These are phyloP conservation scores for Microtus richardsoni DNA, from an alignment of 2,113 vertebrate species.

Conservation along the genomic window DNA sequence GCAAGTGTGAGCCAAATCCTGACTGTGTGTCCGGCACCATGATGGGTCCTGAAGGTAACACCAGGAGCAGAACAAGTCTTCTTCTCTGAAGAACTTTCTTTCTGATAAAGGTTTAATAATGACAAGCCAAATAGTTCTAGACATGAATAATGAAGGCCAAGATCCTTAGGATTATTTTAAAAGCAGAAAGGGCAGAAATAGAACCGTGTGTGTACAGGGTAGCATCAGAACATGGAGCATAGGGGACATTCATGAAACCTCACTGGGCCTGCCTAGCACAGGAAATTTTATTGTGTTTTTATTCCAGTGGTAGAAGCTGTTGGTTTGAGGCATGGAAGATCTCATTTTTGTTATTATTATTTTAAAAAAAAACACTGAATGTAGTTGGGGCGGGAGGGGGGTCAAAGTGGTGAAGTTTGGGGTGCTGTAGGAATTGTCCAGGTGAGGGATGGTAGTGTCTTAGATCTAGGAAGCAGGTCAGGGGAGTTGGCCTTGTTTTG, in stretches of 20 bases:
- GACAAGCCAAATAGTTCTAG: neutral
- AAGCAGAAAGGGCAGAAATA: neutral
- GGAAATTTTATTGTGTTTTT: neutral
- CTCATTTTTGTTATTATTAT: neutral
- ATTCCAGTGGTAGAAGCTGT: neutral
- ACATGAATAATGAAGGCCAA: neutral
- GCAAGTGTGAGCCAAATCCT: neutral
- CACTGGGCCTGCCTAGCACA: neutral
- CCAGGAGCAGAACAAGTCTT: neutral
- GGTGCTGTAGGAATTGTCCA: neutral
- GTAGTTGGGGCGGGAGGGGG: neutral
- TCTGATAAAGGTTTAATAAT: neutral
- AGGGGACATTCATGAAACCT: neutral
- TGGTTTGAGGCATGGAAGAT: neutral
- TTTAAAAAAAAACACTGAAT: neutral
- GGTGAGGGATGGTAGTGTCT: neutral
- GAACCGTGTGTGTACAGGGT: neutral
- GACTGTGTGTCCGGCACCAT: neutral
- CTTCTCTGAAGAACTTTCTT: slow-evolving; percentile 10
- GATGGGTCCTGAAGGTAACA: neutral
- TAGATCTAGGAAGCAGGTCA: neutral
- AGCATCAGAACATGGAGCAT: neutral
- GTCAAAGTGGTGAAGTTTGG: neutral
- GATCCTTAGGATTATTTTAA: neutral
- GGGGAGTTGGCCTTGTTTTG: neutral